These are phyloP conservation scores for Agriopis aurantiaria DNA, from an alignment of 2,888 invertebrate species.

Conservation along the genomic window DNA sequence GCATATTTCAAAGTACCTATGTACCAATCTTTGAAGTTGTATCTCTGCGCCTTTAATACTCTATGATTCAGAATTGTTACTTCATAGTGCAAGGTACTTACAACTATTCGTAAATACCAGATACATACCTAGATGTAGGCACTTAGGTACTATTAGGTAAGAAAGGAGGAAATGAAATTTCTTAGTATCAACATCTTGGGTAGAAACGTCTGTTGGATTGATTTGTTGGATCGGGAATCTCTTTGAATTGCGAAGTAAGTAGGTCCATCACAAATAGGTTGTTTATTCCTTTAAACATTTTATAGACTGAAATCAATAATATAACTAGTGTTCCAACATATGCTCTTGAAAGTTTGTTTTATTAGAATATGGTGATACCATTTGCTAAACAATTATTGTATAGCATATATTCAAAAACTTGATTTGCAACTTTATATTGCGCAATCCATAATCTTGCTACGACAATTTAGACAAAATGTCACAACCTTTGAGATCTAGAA, in stretches of 20 bases:
- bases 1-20: background rate
- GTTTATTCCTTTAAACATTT: too few relatives aligned
- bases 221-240: slow-evolving; percentile 22
- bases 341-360: background rate
- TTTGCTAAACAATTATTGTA: background rate
- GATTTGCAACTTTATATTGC: slow-evolving; percentile 1
- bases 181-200: slow-evolving; percentile 28
- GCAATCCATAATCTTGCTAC: background rate
- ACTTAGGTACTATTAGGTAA: slow-evolving; percentile 18
- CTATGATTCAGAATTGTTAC: slow-evolving; percentile 11
- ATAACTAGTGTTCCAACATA: background rate
- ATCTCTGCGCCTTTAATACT: background rate
- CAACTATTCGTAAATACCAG: slow-evolving; percentile 15
- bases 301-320: too few relatives aligned
- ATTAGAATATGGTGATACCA: background rate
- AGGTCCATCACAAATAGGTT: too few relatives aligned
- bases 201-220: slow-evolving; percentile 21
- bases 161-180: slow-evolving; percentile 34
- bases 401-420: background rate
- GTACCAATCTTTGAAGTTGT: background rate
- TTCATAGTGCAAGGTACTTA: slow-evolving; percentile 13
- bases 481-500: slow-evolving; percentile 2
- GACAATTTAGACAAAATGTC: background rate
- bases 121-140: slow-evolving; percentile 11
- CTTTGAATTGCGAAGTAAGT: background rate